Conservation (phyloP, 1,140 invertebrate genomes). For the Anthonomus grandis region DNA sequence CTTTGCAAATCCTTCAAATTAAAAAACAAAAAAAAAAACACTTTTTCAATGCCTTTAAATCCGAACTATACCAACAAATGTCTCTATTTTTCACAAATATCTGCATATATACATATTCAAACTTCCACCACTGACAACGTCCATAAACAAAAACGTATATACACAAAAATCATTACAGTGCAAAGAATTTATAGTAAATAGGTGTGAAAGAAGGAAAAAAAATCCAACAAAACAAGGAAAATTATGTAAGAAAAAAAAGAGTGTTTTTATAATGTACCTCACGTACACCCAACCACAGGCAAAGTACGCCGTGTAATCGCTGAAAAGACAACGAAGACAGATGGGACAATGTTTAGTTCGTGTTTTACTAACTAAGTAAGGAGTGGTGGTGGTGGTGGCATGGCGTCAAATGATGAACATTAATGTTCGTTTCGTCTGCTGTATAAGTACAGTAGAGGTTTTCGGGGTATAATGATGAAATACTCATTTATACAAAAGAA, state of each 20-base stretch:
- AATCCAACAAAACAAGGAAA: too few species aligned
- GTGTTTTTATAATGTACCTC: slow-evolving; percentile 55
- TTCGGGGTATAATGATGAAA: not conserved
- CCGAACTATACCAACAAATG: too few species aligned
- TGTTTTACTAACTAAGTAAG: slow-evolving; percentile 16
- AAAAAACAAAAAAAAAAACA: too few species aligned
- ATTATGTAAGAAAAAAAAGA: slow-evolving; percentile 6
- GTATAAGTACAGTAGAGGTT: not conserved
- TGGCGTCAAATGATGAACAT: too few species aligned
- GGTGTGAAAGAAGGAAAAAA: too few species aligned
- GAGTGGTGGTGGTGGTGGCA: not conserved
- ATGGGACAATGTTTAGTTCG: slow-evolving; percentile 26
- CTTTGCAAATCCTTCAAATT: too few species aligned
- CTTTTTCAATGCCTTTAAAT: too few species aligned
- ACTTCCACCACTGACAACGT: too few species aligned
- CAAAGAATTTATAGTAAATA: slow-evolving; percentile 20
- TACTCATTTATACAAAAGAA: not conserved
- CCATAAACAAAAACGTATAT: too few species aligned
- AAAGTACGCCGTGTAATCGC: slow-evolving; percentile 74
- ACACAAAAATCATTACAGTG: too few species aligned
- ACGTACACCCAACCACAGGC: slow-evolving; percentile 75
- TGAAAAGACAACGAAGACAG: slow-evolving; percentile 53
- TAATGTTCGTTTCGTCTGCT: slow-evolving; percentile 3
- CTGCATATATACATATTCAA: too few species aligned
- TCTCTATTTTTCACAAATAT: too few species aligned